Percentiles rank a stretch among this genome's conserved stretches.
Evolutionary conservation across 92 coral and sea anemone species (phyloP).

Genomic region (Epizoanthus rinbou): DNA sequence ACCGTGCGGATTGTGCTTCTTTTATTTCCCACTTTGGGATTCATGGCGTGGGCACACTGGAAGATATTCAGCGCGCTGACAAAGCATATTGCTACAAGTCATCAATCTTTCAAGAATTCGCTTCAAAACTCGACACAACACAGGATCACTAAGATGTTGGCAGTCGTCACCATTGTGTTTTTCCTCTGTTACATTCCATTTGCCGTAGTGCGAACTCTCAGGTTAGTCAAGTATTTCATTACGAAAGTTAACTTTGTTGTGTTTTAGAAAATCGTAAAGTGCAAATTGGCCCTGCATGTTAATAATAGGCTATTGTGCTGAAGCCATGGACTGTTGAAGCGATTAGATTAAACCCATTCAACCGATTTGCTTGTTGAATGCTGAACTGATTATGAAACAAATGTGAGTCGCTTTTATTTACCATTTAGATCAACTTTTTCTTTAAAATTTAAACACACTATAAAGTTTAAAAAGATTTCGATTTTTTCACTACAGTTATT

Average conservation of each 20-base stretch:
- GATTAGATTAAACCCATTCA: no score
- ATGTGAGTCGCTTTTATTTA: no score
- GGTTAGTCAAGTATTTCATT: not conserved
- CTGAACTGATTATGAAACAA: no score
- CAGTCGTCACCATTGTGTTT: conserved; percentile 24
- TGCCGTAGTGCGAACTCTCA: conserved; percentile 33
- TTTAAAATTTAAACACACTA: not conserved
- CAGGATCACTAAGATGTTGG: conserved; percentile 37
- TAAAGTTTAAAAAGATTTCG: not conserved
- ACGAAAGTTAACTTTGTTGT: not conserved
- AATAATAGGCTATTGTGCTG: no score
- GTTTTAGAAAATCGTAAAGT: no score
- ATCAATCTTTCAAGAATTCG: conserved; percentile 21
- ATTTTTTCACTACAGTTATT: not conserved
- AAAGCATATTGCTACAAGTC: conserved; percentile 12
- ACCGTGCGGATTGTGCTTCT: conserved; percentile 13
- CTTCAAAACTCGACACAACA: conserved; percentile 32
- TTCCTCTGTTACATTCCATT: conserved; percentile 37
- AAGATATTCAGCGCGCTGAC: conserved; percentile 19
- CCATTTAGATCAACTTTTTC: no score
- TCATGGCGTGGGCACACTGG: conserved; percentile 40
- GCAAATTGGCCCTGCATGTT: no score
- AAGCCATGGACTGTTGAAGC: no score
- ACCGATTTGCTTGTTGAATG: no score
- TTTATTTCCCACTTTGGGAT: not conserved